These are phyloP conservation scores for Oryzias melastigma DNA, from an alignment of 2,113 vertebrate genomes.

Conservation along the genomic window DNA sequence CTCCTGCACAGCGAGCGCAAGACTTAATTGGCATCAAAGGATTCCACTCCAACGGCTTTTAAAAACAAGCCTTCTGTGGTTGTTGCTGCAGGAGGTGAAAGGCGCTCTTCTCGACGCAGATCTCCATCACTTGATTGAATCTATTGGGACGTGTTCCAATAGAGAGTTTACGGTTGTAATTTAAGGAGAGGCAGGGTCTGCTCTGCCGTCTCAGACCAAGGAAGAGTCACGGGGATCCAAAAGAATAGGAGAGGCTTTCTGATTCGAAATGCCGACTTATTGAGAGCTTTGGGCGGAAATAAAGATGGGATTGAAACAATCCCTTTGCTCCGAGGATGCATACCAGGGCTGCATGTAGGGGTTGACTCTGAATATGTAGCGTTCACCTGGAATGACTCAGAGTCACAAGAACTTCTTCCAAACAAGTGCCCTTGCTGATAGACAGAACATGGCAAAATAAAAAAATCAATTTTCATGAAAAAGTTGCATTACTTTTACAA, in stretches of 20 bases:
- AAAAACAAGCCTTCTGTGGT: neutral
- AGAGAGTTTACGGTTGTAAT: neutral
- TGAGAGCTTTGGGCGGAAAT: neutral
- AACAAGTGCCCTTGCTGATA: neutral
- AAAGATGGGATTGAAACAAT: neutral
- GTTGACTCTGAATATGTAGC: conserved; percentile 21
- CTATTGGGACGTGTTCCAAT: neutral
- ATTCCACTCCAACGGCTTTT: conserved; percentile 15
- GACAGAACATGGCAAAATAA: no score
- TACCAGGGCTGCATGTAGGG: neutral
- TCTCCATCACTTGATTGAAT: conserved; percentile 21
- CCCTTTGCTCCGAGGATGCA: neutral
- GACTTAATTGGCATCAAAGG: conserved; percentile 24
- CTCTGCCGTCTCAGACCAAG: neutral
- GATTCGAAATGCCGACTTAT: conserved; percentile 7
- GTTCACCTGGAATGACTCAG: conserved; percentile 20
- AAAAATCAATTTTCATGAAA: no score
- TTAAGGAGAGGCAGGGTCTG: neutral
- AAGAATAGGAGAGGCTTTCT: neutral
- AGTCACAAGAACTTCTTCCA: conserved; percentile 5
- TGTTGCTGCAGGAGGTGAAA: conserved; percentile 9
- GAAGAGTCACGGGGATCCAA: neutral
- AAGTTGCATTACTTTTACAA: no score
- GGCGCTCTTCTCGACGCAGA: neutral
- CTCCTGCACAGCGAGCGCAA: conserved; percentile 5